Percentiles rank a stretch among this genome's conserved stretches.
phyloP scores from a whole-genome alignment of 2,113 vertebrate species.

The Rhinopomastus cyanomelas region DNA sequence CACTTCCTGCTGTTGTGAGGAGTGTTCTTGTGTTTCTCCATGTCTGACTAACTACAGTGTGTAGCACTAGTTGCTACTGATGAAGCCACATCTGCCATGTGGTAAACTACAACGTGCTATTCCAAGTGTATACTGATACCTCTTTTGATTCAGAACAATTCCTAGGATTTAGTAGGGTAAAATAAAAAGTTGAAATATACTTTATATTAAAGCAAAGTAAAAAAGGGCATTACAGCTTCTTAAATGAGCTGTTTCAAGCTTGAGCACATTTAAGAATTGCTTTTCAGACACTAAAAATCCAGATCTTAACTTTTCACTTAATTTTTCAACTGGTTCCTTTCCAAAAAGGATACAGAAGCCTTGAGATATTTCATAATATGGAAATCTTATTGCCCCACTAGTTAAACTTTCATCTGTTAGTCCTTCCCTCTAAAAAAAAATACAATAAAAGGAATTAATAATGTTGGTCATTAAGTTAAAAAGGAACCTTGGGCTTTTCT shows the following conservation, averaged over 20 bases:
- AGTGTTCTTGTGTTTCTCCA: background rate
- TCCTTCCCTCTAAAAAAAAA: background rate
- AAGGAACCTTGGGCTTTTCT: background rate
- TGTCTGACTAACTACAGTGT: background rate
- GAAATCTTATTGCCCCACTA: background rate
- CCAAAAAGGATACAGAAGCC: background rate
- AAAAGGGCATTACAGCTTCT: background rate
- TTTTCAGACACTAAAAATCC: background rate
- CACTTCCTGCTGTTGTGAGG: background rate
- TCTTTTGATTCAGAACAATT: background rate
- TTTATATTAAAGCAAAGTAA: background rate
- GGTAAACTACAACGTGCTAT: background rate
- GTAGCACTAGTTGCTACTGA: background rate
- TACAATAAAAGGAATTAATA: background rate
- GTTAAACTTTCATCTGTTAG: background rate
- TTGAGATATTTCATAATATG: background rate
- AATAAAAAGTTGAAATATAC: background rate
- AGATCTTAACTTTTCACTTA: background rate
- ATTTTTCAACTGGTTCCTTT: background rate
- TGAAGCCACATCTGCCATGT: background rate
- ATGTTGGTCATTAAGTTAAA: background rate
- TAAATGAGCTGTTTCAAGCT: conserved; percentile 7
- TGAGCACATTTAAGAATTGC: background rate
- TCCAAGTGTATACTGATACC: background rate
- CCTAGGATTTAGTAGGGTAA: background rate